Base-by-base conservation (phyloP, 2,113 vertebrate species). In the Cettia cetti region DNA sequence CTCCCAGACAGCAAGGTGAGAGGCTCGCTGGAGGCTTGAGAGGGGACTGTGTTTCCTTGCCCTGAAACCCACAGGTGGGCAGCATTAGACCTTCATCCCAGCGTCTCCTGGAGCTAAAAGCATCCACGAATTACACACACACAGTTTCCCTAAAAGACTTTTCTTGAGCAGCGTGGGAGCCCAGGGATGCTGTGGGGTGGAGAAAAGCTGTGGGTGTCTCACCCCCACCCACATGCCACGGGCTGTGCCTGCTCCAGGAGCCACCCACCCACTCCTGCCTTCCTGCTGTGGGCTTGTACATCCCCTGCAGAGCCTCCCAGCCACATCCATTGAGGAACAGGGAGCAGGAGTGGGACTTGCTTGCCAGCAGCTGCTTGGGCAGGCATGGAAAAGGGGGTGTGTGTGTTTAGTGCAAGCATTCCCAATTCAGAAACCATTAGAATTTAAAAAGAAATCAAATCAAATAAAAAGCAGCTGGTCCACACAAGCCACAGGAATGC, bases 401-500 rank as follows among this genome's bases (percentile, higher is more conserved):
- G 82, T 45, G 82, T 52, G 50, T 39, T 59, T 45, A 86, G 74
- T 16, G 44, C 27, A 49, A 90, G 56, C 49, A 69, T n/a, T 89
- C 31, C 30, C 64, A 76, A 47, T 81, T 68, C 77, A 91, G 52
- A 96, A 89, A 85, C 50, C 35, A 57, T 88, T 82, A 81, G 45
- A 70, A 70, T 68, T 91, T 72, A 53, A 77, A 77, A 89, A 91
- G 52, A 83, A 69, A 94, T 82, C 47, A 57, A 86, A 82, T 54
- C 26, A 61, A 93, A 94, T 64, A 35, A 82, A 94, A 92, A 78
- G 61, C 86, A 92, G 57, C 44, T n/a, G 2, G 2, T 90, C 24
- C 54, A 76, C 86, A 84, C 49, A 82, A 95, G 68, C 92, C 92
- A 83, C 92, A 89, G 91, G 78, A 97, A 95, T 85, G 80, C 53